Evolutionary conservation across 2,797 vertebrate species (phyloP).

Genomic region (Knipowitschia caucasica): DNA sequence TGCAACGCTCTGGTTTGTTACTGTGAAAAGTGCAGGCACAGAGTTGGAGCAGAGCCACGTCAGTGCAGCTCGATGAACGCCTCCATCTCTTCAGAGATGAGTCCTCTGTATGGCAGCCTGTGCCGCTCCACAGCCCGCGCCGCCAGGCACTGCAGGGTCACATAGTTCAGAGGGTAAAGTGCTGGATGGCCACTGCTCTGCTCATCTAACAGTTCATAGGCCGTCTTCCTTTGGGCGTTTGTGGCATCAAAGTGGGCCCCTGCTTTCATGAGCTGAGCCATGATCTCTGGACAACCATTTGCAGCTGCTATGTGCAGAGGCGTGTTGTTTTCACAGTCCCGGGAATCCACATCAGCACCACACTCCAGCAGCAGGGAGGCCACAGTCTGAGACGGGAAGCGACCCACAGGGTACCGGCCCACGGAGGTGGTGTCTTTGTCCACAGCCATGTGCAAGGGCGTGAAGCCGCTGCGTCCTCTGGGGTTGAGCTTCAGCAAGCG

Average conservation of each 20-base stretch:
- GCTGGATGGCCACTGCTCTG: slow-evolving; percentile 83
- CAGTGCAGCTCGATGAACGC: slow-evolving; percentile 95
- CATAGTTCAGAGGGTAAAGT: slow-evolving; percentile 87
- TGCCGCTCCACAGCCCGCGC: slow-evolving; percentile 89
- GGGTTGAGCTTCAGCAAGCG: slow-evolving; percentile 90
- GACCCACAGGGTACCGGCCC: slow-evolving; percentile 90
- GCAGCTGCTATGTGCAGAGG: slow-evolving; percentile 87
- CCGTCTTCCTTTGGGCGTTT: slow-evolving; percentile 88
- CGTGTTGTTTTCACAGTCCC: slow-evolving; percentile 94
- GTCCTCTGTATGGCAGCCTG: slow-evolving; percentile 93
- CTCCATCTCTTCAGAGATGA: slow-evolving; percentile 93
- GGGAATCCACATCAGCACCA: slow-evolving; percentile 88
- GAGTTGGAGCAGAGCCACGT: slow-evolving; percentile 36
- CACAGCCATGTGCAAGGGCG: slow-evolving; percentile 91
- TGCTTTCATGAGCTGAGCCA: slow-evolving; percentile 84
- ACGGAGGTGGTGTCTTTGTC: slow-evolving; percentile 92
- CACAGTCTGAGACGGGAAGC: slow-evolving; percentile 87
- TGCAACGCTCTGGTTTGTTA: slow-evolving; percentile 65
- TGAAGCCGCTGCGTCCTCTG: slow-evolving; percentile 83
- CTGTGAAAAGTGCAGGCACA: slow-evolving; percentile 6
- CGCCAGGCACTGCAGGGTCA: slow-evolving; percentile 96
- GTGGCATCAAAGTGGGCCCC: slow-evolving; percentile 93
- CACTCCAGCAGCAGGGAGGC: slow-evolving; percentile 87
- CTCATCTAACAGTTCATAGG: slow-evolving; percentile 90
- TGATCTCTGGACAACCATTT: slow-evolving; percentile 86